Conservation (phyloP, 2,888 invertebrate genomes). For the Odontocolon sp. region DNA sequence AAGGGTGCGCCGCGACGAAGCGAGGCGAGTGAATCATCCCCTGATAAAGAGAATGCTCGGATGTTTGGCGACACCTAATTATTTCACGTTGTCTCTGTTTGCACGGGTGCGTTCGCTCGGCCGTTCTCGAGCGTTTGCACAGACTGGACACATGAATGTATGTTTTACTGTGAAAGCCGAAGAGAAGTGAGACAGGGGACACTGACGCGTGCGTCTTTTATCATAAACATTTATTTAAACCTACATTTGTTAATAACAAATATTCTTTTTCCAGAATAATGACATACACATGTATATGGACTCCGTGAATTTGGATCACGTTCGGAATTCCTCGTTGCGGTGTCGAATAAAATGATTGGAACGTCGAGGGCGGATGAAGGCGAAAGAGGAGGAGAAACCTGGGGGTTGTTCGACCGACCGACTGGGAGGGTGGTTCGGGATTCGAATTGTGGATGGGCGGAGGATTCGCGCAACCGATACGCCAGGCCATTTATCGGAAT, state of each 20-base stretch:
- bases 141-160: conserved; percentile 31
- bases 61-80: conserved; percentile 70
- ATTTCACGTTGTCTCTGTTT: conserved; percentile 64
- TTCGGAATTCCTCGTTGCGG: conserved; percentile 36
- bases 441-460: background rate
- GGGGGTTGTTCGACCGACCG: background rate
- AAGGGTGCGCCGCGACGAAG: conserved; percentile 32
- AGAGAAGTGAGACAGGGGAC: background rate
- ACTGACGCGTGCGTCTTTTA: too few relatives aligned
- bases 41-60: conserved; percentile 64
- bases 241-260: too few relatives aligned
- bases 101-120: conserved; percentile 35
- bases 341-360: conserved; percentile 43
- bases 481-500: conserved; percentile 64
- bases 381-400: too few relatives aligned
- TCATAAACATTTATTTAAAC: too few relatives aligned
- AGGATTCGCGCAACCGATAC: conserved; percentile 42
- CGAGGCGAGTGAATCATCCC: conserved; percentile 24
- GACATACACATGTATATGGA: too few relatives aligned
- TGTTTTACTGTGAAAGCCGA: conserved; percentile 7
- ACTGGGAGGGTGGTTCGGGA: conserved; percentile 1
- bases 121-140: conserved; percentile 49
- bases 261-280: too few relatives aligned
- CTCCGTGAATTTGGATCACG: conserved; percentile 45
- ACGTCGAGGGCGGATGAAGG: background rate